phyloP scores from a whole-genome alignment of 2,113 vertebrate species.

The Atherinomorus stipes region DNA sequence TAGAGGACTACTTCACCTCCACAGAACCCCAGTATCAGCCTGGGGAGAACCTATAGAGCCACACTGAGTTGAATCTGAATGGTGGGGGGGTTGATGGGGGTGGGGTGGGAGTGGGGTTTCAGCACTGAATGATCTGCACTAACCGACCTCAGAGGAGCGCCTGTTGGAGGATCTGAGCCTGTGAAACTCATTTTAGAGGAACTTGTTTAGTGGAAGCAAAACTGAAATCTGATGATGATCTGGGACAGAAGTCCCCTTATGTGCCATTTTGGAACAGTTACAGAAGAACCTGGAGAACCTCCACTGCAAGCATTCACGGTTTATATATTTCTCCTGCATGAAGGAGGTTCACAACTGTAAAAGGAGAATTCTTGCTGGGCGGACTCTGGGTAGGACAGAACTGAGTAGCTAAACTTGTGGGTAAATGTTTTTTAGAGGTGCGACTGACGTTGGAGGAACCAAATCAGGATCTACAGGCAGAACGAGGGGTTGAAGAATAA shows the following conservation, averaged over 20 bases:
- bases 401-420: constrained; percentile 11
- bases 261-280: constrained; percentile 34
- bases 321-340: constrained; percentile 39
- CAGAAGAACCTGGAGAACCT: constrained; percentile 50
- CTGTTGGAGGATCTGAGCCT: constrained; percentile 64
- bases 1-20: constrained; percentile 99
- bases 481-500: constrained; percentile 21
- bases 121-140: constrained; percentile 71
- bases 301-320: constrained; percentile 44
- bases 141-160: constrained; percentile 72
- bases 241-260: constrained; percentile 13
- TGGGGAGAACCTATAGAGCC: constrained; percentile 93
- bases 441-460: constrained; percentile 50
- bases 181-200: constrained; percentile 62
- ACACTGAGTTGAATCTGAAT: constrained; percentile 30
- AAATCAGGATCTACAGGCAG: constrained; percentile 46
- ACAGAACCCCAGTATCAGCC: constrained; percentile 99
- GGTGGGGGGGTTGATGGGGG: not conserved
- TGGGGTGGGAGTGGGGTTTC: constrained; percentile 12
- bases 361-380: constrained; percentile 26
- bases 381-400: constrained; percentile 27
- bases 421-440: constrained; percentile 47
- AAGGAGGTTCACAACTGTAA: constrained; percentile 24
- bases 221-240: constrained; percentile 7
- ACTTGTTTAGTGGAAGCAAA: constrained; percentile 58